Conservation (phyloP, 2,113 vertebrate genomes). For the Clupea harengus region DNA sequence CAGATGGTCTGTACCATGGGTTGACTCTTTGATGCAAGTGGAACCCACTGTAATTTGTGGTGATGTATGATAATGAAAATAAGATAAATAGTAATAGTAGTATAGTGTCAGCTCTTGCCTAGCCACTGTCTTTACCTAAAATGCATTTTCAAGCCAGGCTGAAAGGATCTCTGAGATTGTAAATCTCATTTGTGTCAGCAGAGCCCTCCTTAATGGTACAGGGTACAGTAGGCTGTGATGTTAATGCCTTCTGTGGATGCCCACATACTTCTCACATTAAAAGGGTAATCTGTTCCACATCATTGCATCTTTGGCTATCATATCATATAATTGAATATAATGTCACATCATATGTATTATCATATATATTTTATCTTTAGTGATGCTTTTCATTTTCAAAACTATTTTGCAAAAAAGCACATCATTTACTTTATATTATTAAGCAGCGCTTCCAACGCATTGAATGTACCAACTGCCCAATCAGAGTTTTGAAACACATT, state of each 20-base stretch:
- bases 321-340: neutral
- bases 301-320: neutral
- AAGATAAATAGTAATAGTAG: neutral
- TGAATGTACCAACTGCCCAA: neutral
- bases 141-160: neutral
- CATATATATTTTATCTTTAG: neutral
- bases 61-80: neutral
- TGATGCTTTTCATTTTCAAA: neutral
- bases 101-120: neutral
- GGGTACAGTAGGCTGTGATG: neutral
- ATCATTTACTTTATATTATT: neutral
- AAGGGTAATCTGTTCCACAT: neutral
- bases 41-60: neutral
- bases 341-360: neutral
- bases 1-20: neutral
- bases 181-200: neutral
- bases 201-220: neutral
- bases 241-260: neutral
- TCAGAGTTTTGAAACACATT: slow-evolving; percentile 9
- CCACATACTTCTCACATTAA: neutral
- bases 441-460: neutral
- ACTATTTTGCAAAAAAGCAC: neutral
- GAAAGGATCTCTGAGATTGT: neutral
- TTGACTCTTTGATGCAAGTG: neutral
- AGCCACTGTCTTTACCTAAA: neutral